Base-by-base conservation (phyloP, 2,797 vertebrate genomes). In the Hippocampus kuda region DNA sequence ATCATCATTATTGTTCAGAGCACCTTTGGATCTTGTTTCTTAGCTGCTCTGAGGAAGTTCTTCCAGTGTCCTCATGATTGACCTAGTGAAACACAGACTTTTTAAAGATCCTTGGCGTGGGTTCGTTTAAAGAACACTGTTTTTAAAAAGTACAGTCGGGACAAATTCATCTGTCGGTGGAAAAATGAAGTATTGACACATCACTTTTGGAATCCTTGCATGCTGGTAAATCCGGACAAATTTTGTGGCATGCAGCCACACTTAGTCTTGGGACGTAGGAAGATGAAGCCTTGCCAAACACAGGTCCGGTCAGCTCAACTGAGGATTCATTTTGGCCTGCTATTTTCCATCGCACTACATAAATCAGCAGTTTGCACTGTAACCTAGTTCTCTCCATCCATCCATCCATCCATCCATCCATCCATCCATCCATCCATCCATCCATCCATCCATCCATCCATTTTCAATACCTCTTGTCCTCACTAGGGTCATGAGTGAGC, bases 241-340 rank as follows among this genome's bases (percentile, higher is more conserved):
- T 65, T 69, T 65, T 65, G n/a, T 26, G 44, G 46, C 65, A 66
- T 72, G 59, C 67, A 66, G 80, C 77, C 68, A 20, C 65, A 26
- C 26, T 66, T 66, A 11, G 27, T 30, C 65, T 66, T 49, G 26
- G 26, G 65, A 38, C 15, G 9, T 22, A n/a, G 6, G 30, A 41
- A 54, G 51, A 16, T 13, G 8, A 67, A 56, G 46, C 46, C 44
- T 27, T 49, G 65, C 65, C 46, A 51, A 66, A 66, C 46, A 66
- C 24, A 49, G 44, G 65, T 51, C 65, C 16, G 48, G 16, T 66
- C 44, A 66, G n/a, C 41, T 65, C 41, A 65, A 5, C 62, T 44
- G 78, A 66, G 64, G 73, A 72, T 66, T 69, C 41, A 10, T 65
- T 79, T 82, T 77, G 74, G 75, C 68, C 69, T 65, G 62, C 46